Percentiles rank a stretch among this genome's conserved stretches.
phyloP scores from a whole-genome alignment of 37 sponge, comb jelly and placozoan genomes.

The Ianthella basta region DNA sequence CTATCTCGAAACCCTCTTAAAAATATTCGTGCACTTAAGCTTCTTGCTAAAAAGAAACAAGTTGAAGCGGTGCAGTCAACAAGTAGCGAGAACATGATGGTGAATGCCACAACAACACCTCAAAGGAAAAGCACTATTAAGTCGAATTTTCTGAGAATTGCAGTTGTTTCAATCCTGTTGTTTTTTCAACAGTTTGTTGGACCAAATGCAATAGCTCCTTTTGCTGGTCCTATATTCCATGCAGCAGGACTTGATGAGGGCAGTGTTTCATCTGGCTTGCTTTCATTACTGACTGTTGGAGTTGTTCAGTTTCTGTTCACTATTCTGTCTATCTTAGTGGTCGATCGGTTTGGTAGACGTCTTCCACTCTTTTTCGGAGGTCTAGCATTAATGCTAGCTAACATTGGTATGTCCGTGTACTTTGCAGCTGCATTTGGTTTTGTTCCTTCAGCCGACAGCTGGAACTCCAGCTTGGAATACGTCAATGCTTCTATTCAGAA shows the following conservation, averaged over 20 bases:
- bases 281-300: conserved; percentile 12
- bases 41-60: no score
- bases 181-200: conserved; percentile 50
- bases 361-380: conserved; percentile 35
- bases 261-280: not conserved
- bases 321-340: conserved; percentile 24
- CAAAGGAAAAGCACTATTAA: not conserved
- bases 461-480: not conserved
- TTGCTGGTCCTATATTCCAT: conserved; percentile 23
- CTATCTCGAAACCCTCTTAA: conserved; percentile 47
- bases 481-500: not conserved
- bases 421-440: not conserved
- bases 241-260: conserved; percentile 1
- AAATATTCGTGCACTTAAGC: not conserved
- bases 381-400: not conserved
- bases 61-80: no score
- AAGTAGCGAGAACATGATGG: not conserved
- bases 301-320: conserved; percentile 14
- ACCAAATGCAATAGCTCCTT: conserved; percentile 39
- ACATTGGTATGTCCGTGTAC: conserved; percentile 24
- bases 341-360: conserved; percentile 50
- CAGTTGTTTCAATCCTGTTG: conserved; percentile 45
- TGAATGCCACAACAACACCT: not conserved
- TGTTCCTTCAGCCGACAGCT: not conserved
- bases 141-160: not conserved